A percentile compares a stretch with the other conserved stretches of the same genome.
Conservation (phyloP, 37 sponge, comb jelly and placozoan genomes). For the Hexactinellida sp. region DNA sequence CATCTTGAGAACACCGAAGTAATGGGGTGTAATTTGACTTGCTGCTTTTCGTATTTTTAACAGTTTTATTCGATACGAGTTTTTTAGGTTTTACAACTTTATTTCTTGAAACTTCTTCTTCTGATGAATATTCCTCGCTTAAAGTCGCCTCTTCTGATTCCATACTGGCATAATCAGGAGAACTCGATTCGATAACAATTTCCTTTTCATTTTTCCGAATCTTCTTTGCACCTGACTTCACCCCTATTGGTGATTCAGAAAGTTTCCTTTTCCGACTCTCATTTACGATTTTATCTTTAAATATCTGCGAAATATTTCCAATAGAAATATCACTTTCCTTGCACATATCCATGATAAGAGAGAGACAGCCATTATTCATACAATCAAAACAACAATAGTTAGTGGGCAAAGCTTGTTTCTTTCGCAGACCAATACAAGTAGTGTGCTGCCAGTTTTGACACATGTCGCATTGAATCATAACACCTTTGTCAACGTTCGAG, state of each 20-base stretch:
- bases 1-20: background rate
- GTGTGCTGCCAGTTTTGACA: background rate
- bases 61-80: background rate
- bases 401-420: background rate
- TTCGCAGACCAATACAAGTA: background rate
- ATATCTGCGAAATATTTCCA: background rate
- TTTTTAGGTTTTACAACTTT: background rate
- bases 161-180: background rate
- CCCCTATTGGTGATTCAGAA: background rate
- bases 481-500: background rate
- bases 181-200: background rate
- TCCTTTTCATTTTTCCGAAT: background rate
- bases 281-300: background rate
- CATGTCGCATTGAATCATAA: background rate
- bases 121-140: background rate
- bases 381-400: slow-evolving; percentile 14
- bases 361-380: background rate
- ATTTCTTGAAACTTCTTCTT: background rate
- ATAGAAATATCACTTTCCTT: background rate
- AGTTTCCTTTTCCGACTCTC: background rate
- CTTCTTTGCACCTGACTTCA: background rate
- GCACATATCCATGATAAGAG: background rate
- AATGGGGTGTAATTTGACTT: background rate
- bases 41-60: background rate
- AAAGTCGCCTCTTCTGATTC: background rate